phyloP scores from a whole-genome alignment of 2,113 vertebrate genomes.

The Malurus elegans region DNA sequence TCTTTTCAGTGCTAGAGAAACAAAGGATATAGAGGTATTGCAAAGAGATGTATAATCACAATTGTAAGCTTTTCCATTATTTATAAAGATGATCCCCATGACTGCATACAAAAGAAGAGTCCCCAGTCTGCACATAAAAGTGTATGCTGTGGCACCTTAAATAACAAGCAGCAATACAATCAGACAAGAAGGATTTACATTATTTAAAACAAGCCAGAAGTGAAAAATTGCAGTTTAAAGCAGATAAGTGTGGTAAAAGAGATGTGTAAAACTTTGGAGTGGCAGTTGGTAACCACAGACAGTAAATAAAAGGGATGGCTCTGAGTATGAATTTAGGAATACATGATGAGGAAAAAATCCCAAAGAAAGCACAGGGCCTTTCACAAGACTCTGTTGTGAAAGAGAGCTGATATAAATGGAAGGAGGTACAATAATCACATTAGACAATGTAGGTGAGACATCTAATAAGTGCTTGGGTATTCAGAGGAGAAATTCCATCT shows the following conservation, averaged over 20 bases:
- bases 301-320: neutral
- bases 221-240: slow-evolving; percentile 51
- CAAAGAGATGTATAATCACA: slow-evolving; percentile 40
- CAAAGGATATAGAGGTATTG: slow-evolving; percentile 24
- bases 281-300: slow-evolving; percentile 25
- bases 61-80: slow-evolving; percentile 45
- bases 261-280: slow-evolving; percentile 13
- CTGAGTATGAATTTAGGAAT: neutral
- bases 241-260: neutral
- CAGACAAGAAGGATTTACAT: slow-evolving; percentile 49
- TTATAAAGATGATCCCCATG: slow-evolving; percentile 52
- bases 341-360: neutral
- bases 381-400: neutral
- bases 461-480: neutral
- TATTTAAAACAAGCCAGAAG: slow-evolving; percentile 43
- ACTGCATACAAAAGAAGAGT: slow-evolving; percentile 49
- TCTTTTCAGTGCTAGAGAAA: slow-evolving; percentile 10
- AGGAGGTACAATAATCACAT: neutral
- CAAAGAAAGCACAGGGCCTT: neutral
- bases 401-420: neutral
- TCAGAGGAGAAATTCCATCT: neutral
- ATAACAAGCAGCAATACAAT: slow-evolving; percentile 31
- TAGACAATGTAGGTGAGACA: neutral
- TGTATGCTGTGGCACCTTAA: neutral
- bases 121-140: neutral